phyloP scores from a whole-genome alignment of 2,888 invertebrate genomes.

The Eucriotettix oculatus region DNA sequence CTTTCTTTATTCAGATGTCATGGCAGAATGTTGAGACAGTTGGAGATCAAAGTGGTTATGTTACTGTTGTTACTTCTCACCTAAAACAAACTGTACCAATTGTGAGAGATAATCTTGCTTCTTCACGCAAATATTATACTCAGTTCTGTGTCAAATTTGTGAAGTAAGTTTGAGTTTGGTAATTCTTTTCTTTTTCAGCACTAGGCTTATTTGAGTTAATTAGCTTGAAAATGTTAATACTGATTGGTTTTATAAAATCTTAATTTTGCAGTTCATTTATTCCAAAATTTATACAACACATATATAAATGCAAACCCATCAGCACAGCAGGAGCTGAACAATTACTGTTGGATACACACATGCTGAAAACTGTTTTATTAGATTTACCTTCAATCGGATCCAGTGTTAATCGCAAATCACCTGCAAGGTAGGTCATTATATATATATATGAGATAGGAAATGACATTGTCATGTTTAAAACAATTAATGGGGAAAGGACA shows the following conservation, averaged over 20 bases:
- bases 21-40: constrained; percentile 90
- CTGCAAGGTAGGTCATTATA: constrained; percentile 47
- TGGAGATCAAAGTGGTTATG: constrained; percentile 92
- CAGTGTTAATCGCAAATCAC: constrained; percentile 73
- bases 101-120: constrained; percentile 75
- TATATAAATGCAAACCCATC: constrained; percentile 82
- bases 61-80: constrained; percentile 75
- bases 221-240: neutral
- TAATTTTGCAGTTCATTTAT: constrained; percentile 58
- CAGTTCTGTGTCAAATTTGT: constrained; percentile 95
- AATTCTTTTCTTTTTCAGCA: neutral
- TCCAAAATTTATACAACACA: constrained; percentile 78
- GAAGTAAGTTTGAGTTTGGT: constrained; percentile 30
- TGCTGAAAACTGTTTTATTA: constrained; percentile 83
- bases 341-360: constrained; percentile 80
- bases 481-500: too few species aligned
- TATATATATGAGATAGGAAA: too few species aligned
- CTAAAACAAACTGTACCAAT: constrained; percentile 73
- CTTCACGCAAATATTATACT: constrained; percentile 92
- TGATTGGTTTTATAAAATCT: constrained; percentile 1
- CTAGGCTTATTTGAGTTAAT: constrained; percentile 17
- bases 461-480: too few species aligned
- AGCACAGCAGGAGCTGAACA: constrained; percentile 89
- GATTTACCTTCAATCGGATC: constrained; percentile 88
- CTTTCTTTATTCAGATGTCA: constrained; percentile 38